Evolutionary conservation across 1,140 invertebrate genomes (phyloP).

Genomic region (Euglossa dilemma): DNA sequence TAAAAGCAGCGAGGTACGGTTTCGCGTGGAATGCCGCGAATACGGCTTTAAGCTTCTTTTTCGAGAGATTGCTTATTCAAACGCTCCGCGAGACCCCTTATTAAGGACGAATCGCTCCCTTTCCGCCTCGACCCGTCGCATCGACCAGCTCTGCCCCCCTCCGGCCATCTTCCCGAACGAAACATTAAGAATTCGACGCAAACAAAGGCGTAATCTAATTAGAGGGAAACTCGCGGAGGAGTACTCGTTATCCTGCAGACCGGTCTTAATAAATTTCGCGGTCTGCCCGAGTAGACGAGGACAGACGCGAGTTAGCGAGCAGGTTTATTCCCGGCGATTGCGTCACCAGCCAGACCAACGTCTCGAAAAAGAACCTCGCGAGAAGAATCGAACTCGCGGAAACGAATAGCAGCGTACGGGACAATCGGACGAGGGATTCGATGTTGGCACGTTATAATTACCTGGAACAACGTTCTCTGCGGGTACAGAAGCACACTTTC

Average conservation of each 20-base stretch:
- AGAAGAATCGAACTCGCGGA: too few species aligned
- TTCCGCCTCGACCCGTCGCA: too few species aligned
- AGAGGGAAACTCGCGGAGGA: slow-evolving; percentile 32
- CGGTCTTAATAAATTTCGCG: slow-evolving; percentile 30
- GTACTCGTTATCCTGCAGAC: slow-evolving; percentile 36
- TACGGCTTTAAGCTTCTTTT: neutral
- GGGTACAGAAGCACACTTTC: slow-evolving; percentile 45
- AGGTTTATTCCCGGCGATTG: neutral
- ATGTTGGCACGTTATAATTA: slow-evolving; percentile 10
- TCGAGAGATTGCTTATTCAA: slow-evolving; percentile 18
- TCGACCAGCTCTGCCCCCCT: neutral
- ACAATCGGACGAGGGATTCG: neutral
- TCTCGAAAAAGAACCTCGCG: too few species aligned
- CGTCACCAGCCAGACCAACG: too few species aligned
- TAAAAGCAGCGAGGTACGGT: neutral
- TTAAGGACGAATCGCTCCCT: neutral
- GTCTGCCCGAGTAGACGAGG: slow-evolving; percentile 14
- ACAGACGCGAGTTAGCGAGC: neutral
- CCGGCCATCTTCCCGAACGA: neutral
- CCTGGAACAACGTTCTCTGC: slow-evolving; percentile 45
- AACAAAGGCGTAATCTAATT: slow-evolving; percentile 56
- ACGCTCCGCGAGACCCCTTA: neutral
- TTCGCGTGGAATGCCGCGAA: neutral
- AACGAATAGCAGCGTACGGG: too few species aligned
- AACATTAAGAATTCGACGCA: slow-evolving; percentile 47